Base-by-base conservation (phyloP, 2,113 vertebrate species). In the Engraulis encrasicolus region DNA sequence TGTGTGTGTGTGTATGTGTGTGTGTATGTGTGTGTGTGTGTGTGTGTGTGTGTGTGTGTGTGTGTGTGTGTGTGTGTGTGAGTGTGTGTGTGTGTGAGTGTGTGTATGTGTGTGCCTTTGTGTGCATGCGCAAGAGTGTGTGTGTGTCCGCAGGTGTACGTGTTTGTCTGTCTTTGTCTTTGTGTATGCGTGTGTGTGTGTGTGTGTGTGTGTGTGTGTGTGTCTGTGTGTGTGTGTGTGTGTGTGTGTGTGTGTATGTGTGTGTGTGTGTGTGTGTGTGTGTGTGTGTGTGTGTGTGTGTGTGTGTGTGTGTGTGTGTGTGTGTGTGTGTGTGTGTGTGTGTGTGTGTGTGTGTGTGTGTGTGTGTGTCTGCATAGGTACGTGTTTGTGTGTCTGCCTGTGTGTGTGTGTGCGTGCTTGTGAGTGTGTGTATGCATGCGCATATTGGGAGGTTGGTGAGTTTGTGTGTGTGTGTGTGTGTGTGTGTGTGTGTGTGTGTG, bases 321-420 rank as follows among this genome's bases (percentile, higher is more conserved):
- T 78, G 77, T 1, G 14, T 37, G 2, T n/a, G 77, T 78, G 34
- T 20, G 14, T 9, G 19, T 9, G 38, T 17, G 36, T 36, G 34
- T 38, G 36, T 9, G 77, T 40, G 6, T 37, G 77, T 58, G 45
- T 6, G 18, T 27, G 37, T 12, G 20, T 15, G 20, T 2, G 81
- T 83, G 80, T 79, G 48, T 85, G 80, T 40, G 50, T 48, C 20
- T 37, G 36, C 17, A 20, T n/a, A 45, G 9, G 49, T 2, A 27
- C 27, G 78, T 38, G 3, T 71, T 80, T 82, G 9, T 6, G 78
- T n/a, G n/a, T n/a, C n/a, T n/a, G n/a, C n/a, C n/a, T n/a, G n/a
- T n/a, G n/a, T n/a, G n/a, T n/a, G n/a, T n/a, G n/a, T n/a, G n/a
- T n/a, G n/a, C n/a, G n/a, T n/a, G n/a, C n/a, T n/a, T n/a, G n/a